Base-by-base conservation (phyloP, 2,797 vertebrate genomes). In the Gymnodraco acuticeps region DNA sequence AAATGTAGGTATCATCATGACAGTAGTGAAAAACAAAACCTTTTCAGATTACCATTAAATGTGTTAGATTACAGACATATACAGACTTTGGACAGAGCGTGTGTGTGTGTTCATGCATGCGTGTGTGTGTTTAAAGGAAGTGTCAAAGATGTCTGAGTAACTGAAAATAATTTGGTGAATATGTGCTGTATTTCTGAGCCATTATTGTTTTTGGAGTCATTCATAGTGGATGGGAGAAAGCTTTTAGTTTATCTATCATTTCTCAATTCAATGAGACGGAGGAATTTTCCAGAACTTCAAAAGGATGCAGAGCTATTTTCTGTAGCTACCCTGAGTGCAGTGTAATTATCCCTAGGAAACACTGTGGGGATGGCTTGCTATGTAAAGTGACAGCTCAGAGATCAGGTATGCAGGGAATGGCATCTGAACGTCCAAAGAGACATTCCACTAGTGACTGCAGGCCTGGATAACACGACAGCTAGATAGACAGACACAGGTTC, bases 351-450 rank as follows among this genome's bases (percentile, higher is more conserved):
- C 60, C 12, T 3, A 45, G 48, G 23, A 62, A 33, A 54, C 15
- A 17, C 13, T 15, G 69, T 15, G 66, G 41, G 64, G 45, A 68
- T 12, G n/a, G 33, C 41, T 64, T 13, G 59, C 81, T 60, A 63
- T 76, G 77, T 72, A 41, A 51, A 66, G 56, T 11, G 12, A 43
- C 19, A 8, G 51, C 77, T 68, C 55, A 53, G 53, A 41, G 46
- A 77, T 52, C 33, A 66, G 75, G 76, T 73, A 90, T 87, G 81
- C 64, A 61, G 20, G 38, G 83, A 89, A 82, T n/a, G 85, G 70
- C 81, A 19, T 81, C 23, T 23, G 63, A 38, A 27, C 5, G 52
- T 86, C 87, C 4, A 4, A 10, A 54, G 78, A 73, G 45, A 55
- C 65, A 67, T 68, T 65, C 67, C 52, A 53, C 15, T 23, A 20